These are phyloP conservation scores for Antheraea yamamai DNA, from an alignment of 2,888 invertebrate species.

Conservation along the genomic window DNA sequence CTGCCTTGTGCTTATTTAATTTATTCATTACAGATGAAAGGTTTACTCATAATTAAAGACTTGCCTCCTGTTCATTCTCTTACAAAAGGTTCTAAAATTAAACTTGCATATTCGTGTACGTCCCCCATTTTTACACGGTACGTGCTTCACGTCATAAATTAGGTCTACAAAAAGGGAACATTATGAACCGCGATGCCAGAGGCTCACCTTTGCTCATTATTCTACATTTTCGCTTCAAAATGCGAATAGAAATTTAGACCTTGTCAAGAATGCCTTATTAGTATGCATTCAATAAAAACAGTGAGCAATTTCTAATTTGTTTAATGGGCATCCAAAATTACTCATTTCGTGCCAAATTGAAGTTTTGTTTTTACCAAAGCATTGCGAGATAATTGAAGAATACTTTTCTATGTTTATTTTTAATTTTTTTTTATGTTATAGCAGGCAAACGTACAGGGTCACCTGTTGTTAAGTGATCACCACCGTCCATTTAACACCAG, in stretches of 20 bases:
- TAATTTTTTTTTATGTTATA: no score
- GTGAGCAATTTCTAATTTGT: constrained; percentile 22
- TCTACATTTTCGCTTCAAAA: constrained; percentile 51
- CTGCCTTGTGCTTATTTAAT: not conserved
- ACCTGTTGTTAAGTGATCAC: no score
- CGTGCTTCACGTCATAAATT: constrained; percentile 70
- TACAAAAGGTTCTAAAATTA: constrained; percentile 70
- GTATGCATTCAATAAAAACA: constrained; percentile 37
- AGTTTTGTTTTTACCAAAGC: not conserved
- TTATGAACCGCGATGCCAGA: constrained; percentile 60
- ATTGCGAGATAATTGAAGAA: not conserved
- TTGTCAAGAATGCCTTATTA: constrained; percentile 42
- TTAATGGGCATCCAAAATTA: constrained; percentile 15
- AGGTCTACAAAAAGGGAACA: constrained; percentile 68
- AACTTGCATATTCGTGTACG: constrained; percentile 70
- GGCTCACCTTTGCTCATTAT: constrained; percentile 64
- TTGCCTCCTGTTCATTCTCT: constrained; percentile 65
- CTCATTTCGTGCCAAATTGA: constrained; percentile 18
- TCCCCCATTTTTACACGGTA: constrained; percentile 64
- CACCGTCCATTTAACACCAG: no score
- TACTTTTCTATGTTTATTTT: not conserved
- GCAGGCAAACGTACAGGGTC: no score
- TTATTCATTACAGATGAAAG: not conserved
- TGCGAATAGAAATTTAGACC: constrained; percentile 48
- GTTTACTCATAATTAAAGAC: constrained; percentile 62